These are phyloP conservation scores for Ramphastos sulfuratus DNA, from an alignment of 2,113 vertebrate species.

Conservation along the genomic window DNA sequence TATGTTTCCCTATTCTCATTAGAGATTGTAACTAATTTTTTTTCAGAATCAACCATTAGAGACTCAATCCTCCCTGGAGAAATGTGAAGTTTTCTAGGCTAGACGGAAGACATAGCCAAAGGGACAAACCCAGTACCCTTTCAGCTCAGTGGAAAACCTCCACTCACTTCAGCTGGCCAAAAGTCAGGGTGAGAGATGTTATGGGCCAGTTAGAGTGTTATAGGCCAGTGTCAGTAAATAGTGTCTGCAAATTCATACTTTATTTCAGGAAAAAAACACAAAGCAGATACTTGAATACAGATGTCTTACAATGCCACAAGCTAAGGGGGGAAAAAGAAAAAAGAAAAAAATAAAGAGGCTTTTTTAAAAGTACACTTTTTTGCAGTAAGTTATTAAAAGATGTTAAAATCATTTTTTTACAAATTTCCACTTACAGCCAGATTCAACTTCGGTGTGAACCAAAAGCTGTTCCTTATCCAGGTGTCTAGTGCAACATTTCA, in stretches of 20 bases:
- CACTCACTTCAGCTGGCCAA: background rate
- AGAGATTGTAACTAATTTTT: background rate
- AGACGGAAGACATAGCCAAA: background rate
- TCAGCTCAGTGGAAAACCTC: background rate
- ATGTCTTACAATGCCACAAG: background rate
- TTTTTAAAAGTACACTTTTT: background rate
- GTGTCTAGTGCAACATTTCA: slow-evolving; percentile 52
- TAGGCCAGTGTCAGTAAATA: background rate
- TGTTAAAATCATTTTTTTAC: background rate
- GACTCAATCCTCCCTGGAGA: background rate
- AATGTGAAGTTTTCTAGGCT: background rate
- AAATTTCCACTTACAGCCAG: slow-evolving; percentile 65
- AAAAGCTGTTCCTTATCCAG: slow-evolving; percentile 6
- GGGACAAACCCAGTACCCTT: background rate
- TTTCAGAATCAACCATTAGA: background rate
- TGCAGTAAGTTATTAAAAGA: background rate
- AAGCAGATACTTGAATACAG: background rate
- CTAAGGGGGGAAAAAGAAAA: background rate
- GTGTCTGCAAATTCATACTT: background rate
- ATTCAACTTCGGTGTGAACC: slow-evolving; percentile 35
- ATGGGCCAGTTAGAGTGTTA: background rate
- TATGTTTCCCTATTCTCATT: background rate
- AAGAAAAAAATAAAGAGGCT: background rate
- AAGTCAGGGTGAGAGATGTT: background rate
- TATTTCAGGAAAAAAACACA: background rate